Evolutionary conservation across 2,113 vertebrate species (phyloP).

Genomic region (Poecilia latipinna): DNA sequence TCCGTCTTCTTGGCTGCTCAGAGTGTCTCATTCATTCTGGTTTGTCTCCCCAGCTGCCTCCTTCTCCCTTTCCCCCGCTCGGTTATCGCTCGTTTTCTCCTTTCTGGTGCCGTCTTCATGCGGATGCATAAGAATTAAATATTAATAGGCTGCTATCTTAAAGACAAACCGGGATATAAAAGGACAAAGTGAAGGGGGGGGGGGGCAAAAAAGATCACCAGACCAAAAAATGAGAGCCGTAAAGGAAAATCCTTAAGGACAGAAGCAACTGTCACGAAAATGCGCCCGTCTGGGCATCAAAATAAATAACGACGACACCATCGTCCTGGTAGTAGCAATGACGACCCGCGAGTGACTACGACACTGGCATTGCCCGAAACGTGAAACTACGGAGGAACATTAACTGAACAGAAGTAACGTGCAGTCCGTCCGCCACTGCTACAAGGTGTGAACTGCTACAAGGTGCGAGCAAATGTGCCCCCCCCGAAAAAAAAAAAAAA

Average conservation of each 20-base stretch:
- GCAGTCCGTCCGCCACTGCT: constrained; percentile 47
- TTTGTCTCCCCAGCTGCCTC: constrained; percentile 58
- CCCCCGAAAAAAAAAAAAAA: constrained; percentile 24
- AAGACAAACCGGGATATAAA: constrained; percentile 40
- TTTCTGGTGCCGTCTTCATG: constrained; percentile 77
- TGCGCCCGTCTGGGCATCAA: constrained; percentile 63
- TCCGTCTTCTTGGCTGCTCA: constrained; percentile 73
- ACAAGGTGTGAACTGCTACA: constrained; percentile 41
- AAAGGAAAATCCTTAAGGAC: constrained; percentile 59
- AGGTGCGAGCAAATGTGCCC: constrained; percentile 50
- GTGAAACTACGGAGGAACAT: constrained; percentile 16
- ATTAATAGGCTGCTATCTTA: constrained; percentile 72
- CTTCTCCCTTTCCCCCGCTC: constrained; percentile 58
- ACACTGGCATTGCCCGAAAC: not conserved
- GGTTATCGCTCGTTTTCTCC: constrained; percentile 74
- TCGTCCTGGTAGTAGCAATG: constrained; percentile 31
- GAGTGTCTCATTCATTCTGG: constrained; percentile 78
- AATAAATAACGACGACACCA: constrained; percentile 66
- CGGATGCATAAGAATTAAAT: constrained; percentile 82
- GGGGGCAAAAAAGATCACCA: not conserved
- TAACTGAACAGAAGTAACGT: constrained; percentile 39
- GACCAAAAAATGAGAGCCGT: constrained; percentile 31
- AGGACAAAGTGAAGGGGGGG: too few species aligned
- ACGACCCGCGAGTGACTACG: constrained; percentile 5
- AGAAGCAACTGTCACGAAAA: constrained; percentile 57